Evolutionary conservation across 2,888 invertebrate genomes (phyloP), one percentile per base, ranked within the genome.

Genomic region (Hyposoter dolosus): DNA sequence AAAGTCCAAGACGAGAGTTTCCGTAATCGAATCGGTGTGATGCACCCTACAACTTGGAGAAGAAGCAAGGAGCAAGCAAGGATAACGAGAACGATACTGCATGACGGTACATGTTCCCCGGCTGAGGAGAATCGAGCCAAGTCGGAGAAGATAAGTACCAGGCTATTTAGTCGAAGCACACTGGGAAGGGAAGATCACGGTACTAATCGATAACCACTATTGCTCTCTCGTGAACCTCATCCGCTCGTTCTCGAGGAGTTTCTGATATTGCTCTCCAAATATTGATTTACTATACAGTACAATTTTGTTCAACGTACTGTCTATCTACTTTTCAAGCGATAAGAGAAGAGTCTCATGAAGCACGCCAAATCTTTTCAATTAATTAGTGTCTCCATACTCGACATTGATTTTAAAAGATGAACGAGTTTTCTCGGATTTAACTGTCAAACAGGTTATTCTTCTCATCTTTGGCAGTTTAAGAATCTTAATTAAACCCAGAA

Each of bases 21-120:
- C 53, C 47, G 83, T 86, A 83, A 86, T 86, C 83, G 83, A 86
- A 83, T 83, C 47, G 77, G 77, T 77, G 72, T 56, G 82, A 71
- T 81, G 74, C 83, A 75, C 83, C 68, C 15, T 28, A 60, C 60
- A 60, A 35, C 43, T 75, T 35, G 47, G 47, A 50, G 53, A 32
- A 28, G 47, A 68, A 15, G 10, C 28, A 28, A 0, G 28, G 56
- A 28, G 60, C 12, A 60, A 60, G 60, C 28, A 17, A 60, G 53
- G 81, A 56, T 50, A 74, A 76, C 74, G 79, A 78, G 10, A 50
- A 69, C 77, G 77, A 72, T 45, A 63, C 43, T 74, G 9, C 40
- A 40, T 40, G 71, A 53, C 9, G 47, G 66, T 32, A 68, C 68
- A 69, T 23, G 66, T 45, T 40, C 28, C 17, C 12, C 68, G 63